Base-by-base conservation (phyloP, 2,797 vertebrate species). In the Hozukius guyotensis region DNA sequence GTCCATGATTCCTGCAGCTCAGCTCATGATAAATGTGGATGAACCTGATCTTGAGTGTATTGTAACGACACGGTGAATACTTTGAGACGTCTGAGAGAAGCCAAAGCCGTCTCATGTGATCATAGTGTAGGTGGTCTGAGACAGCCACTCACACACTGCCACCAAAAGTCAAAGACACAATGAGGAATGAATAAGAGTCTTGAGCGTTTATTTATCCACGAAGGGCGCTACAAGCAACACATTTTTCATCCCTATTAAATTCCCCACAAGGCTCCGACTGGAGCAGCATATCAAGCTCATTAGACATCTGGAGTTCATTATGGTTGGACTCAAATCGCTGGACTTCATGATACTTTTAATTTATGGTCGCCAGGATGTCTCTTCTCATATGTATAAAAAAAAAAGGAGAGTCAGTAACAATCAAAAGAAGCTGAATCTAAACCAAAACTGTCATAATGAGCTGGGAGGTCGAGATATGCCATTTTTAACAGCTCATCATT, bases 291-390 rank as follows among this genome's bases (percentile, higher is more conserved):
- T 93, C 88, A 93, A 93, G 86, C 83, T 89, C 86, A 91, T 91
- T 89, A 90, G 68, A 89, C 92, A 94, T 94, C 90, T 94, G 90
- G 83, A 88, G 64, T 65, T 88, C 56, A 90, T 95, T 92, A 85
- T 76, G 79, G 85, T 63, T 38, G 67, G 70, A 65, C 64, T 24
- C 24, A 79, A 89, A 85, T 78, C 2, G 22, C 77, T 89, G 86
- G 82, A 92, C 86, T 79, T 80, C 24, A 38, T 46, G 60, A 68
- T 31, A 72, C 60, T 68, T 80, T 84, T 75, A 80, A 87, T 91
- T 86, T 81, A 84, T 78, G 72, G 85, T 79, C 4, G n/a, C 34
- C 31, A 8, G 49, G 27, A 77, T 77, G 68, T 42, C 46, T 73
- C 72, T 78, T 83, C 66, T 72, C 27, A 74, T 60, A 79, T 56